These are phyloP conservation scores for Cheilosia vulpina DNA, from an alignment of 2,888 invertebrate genomes.

Conservation along the genomic window DNA sequence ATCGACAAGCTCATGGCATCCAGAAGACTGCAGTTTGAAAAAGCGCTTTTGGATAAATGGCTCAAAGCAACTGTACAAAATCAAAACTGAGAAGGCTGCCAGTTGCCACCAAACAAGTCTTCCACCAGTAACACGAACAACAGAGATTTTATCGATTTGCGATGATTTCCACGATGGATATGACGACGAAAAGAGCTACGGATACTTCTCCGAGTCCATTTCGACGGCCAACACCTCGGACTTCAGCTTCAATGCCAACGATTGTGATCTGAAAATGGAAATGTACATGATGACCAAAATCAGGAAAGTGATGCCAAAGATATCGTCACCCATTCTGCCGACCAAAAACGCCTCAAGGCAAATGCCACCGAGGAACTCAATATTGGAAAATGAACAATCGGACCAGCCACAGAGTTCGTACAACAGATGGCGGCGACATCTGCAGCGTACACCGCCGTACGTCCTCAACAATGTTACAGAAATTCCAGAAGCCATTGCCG, in stretches of 20 bases:
- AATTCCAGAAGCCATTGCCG: constrained; percentile 81
- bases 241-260: constrained; percentile 49
- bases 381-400: constrained; percentile 10
- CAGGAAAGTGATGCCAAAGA: constrained; percentile 80
- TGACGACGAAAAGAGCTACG: constrained; percentile 73
- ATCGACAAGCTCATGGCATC: constrained; percentile 7
- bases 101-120: constrained; percentile 15
- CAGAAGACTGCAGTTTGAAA: constrained; percentile 4
- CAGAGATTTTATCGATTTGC: constrained; percentile 77
- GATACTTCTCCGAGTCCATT: constrained; percentile 76
- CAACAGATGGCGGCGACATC: constrained; percentile 79
- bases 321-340: constrained; percentile 79
- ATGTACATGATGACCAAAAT: constrained; percentile 81
- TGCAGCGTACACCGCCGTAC: constrained; percentile 79
- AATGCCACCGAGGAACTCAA: constrained; percentile 76
- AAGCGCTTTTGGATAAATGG: constrained; percentile 25
- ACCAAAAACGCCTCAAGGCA: constrained; percentile 79
- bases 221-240: constrained; percentile 51
- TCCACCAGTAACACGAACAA: constrained; percentile 41
- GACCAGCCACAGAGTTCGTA: constrained; percentile 74
- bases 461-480: constrained; percentile 79
- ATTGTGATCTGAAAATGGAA: constrained; percentile 81
- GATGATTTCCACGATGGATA: constrained; percentile 78
- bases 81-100: constrained; percentile 2
- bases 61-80: constrained; percentile 30